Base-by-base conservation (phyloP, 2,888 invertebrate species). In the Acanthosepion lycidas region DNA sequence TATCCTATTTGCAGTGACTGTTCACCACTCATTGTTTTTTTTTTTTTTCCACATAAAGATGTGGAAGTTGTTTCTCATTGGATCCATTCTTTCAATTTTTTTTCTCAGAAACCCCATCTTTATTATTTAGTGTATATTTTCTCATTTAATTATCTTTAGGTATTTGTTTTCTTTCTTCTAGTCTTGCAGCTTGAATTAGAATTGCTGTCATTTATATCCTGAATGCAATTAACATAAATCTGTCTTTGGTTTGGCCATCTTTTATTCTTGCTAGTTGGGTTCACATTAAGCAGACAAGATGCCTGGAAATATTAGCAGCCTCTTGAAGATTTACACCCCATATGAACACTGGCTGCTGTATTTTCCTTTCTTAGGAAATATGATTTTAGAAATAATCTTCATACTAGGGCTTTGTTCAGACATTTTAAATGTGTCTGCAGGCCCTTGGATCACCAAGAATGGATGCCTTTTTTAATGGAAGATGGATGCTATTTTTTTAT, bases 181-280 rank as follows among this genome's bases (percentile, higher is more conserved):
- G n/a, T 9, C 78, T 78, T 78, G 78, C n/a, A 78, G 15, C 78
- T 9, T 78, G 78, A n/a, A 78, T 78, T 78, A 78, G n/a, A 78
- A 78, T 59, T 23, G n/a, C 15, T n/a, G n/a, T n/a, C 78, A 9
- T 78, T 23, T 64, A n/a, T 6, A 78, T 78, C 78, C 78, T 78
- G 78, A 12, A n/a, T 78, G 78, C 78, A 78, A 78, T 78, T 78
- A 78, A 78, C 78, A 78, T 78, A 78, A 78, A 78, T 78, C 78
- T 78, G 78, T 78, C 78, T 78, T 78, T 78, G 78, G 78, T 78
- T 78, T 78, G 78, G 78, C 78, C n/a, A 78, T 78, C 78, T 78
- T 78, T n/a, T n/a, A 78, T 78, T 78, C n/a, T 12, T n/a, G 78
- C 78, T 78, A 28, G 78, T n/a, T 78, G 78, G 78, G 78, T 78